Evolutionary conservation across 2,888 invertebrate species (phyloP).

Genomic region (Dione juno): DNA sequence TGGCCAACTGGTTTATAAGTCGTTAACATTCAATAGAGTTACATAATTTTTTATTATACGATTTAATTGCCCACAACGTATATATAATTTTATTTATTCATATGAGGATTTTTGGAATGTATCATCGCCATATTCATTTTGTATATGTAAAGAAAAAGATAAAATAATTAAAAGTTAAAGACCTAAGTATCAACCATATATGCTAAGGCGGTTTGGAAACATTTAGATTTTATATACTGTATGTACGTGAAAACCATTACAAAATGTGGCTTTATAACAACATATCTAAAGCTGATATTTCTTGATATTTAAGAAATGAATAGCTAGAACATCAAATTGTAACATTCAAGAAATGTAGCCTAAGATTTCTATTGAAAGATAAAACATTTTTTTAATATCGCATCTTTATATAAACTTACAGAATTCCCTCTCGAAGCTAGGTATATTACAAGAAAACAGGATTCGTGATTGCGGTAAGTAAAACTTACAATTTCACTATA

Average conservation of each 20-base stretch:
- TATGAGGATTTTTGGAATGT: no score
- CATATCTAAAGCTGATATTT: no score
- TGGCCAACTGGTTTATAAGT: slow-evolving; percentile 6
- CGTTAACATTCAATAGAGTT: slow-evolving; percentile 1
- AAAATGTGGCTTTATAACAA: no score
- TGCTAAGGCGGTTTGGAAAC: no score
- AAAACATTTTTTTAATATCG: not conserved
- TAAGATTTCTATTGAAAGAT: not conserved
- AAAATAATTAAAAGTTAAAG: no score
- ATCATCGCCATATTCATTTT: no score
- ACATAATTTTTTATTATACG: not conserved
- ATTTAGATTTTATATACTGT: no score
- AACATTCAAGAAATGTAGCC: not conserved
- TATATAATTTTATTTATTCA: not conserved
- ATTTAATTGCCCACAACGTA: not conserved
- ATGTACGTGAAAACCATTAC: no score
- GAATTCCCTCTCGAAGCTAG: not conserved
- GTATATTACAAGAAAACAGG: slow-evolving; percentile 15
- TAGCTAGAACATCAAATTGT: no score
- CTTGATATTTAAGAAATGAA: no score
- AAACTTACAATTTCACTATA: not conserved
- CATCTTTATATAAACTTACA: not conserved
- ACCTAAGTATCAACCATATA: no score
- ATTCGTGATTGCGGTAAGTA: slow-evolving; percentile 10
- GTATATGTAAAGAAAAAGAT: no score